Evolutionary conservation across 2,797 vertebrate species (phyloP), one percentile per base, ranked within the genome.

Genomic region (Coregonus suidteri): DNA sequence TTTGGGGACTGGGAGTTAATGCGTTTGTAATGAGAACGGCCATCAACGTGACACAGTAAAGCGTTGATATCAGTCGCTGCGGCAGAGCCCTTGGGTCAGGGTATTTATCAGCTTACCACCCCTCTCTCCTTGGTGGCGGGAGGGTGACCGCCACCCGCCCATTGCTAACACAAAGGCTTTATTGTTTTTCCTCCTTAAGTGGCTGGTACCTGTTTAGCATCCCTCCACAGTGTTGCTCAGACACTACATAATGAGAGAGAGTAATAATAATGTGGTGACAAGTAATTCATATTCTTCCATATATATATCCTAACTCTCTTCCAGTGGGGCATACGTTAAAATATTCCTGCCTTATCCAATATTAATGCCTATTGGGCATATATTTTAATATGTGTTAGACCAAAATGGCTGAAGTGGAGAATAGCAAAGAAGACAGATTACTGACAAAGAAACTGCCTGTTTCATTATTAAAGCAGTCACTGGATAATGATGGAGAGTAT

Each of bases 1-100:
- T 85, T 82, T 83, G 79, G 91, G 91, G 90, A 91, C 56, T 84
- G 79, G 89, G 90, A 89, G 90, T 87, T 94, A 92, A 94, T 92
- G 93, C 83, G 84, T 92, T 92, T 94, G 93, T 93, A 94, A 94
- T 92, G 92, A 94, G 91, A 84, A 85, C 80, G 85, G 89, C 88
- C 86, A 86, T 90, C 59, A 90, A 81, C 86, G 88, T 89, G 89
- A 92, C 87, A 87, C 87, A 81, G 90, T 85, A 85, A 89, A 90
- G 89, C 87, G 88, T 81, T 85, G 85, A 81, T 89, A 87, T 86
- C 73, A 68, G 84, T 79, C 80, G 56, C 56, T 47, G 11, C 41
- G 9, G 83, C 84, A 79, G 88, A 89, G 89, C 83, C 78, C 84
- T 83, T 83, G 87, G 87, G 87, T 89, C 89, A 41, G 80, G 85